phyloP scores from a whole-genome alignment of 2,113 vertebrate species.

The Dissostichus mawsoni region DNA sequence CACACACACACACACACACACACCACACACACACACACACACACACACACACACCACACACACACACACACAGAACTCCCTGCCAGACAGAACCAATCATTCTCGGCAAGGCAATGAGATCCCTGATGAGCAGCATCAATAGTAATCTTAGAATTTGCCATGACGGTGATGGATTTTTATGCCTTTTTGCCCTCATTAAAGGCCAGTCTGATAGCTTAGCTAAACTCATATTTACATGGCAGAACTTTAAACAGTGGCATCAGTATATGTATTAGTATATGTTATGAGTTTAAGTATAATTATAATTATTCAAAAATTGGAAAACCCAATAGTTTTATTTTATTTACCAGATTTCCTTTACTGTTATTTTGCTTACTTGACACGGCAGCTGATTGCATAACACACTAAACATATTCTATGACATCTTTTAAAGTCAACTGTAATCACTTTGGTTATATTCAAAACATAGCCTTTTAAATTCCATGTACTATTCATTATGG shows the following conservation, averaged over 20 bases:
- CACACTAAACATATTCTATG: not conserved
- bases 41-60: not conserved
- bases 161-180: constrained; percentile 77
- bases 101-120: constrained; percentile 67
- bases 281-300: not conserved
- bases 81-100: constrained; percentile 76
- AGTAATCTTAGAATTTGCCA: constrained; percentile 78
- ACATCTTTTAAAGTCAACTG: not conserved
- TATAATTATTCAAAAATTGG: not conserved
- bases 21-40: constrained; percentile 27
- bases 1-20: constrained; percentile 29
- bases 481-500: not conserved
- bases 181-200: constrained; percentile 78
- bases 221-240: constrained; percentile 49
- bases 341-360: not conserved
- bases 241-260: constrained; percentile 17
- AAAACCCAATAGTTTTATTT: not conserved
- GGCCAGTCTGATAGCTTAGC: constrained; percentile 50
- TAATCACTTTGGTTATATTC: not conserved
- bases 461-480: not conserved
- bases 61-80: constrained; percentile 64
- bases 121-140: constrained; percentile 81
- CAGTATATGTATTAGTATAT: not conserved
- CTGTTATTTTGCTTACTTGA: not conserved
- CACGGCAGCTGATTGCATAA: not conserved